Evolutionary conservation across 2,113 vertebrate species (phyloP), one percentile per base, ranked within the genome.

Genomic region (Lophotis ruficrista): DNA sequence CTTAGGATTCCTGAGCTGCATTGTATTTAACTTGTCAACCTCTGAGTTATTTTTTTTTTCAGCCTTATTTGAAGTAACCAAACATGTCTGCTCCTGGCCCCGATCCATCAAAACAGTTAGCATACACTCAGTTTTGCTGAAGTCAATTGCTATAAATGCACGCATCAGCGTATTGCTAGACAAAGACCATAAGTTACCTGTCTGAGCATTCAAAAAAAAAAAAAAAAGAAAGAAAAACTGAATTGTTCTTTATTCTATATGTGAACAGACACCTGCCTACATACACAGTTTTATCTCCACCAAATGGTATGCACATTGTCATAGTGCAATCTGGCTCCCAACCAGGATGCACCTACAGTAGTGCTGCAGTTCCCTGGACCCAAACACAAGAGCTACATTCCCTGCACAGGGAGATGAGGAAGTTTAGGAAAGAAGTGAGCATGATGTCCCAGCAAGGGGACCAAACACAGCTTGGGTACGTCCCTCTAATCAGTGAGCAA

Each of bases 101-200:
- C 6, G 5, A 87, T 93, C 76, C 72, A 91, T 31, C 4, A 4
- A 87, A 94, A 91, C 19, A 57, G 48, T 79, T 51, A 95, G 65
- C 16, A 62, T 50, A 68, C 17, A 47, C 37, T 72, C 33, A 38
- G 45, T 62, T 73, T 57, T 90, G 27, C 41, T 51, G 25, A 70
- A 93, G 85, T 77, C 79, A 56, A 43, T 58, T 68, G 77, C 77
- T 82, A 64, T 28, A 60, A 92, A 56, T 19, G 60, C 27, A 20
- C 18, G 19, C 47, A 83, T 73, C 83, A 73, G 85, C 25, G 2
- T 62, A 80, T 73, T 31, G 25, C 58, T 73, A 83, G 78, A 76
- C 87, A 86, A 95, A 94, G 77, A 89, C 75, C 85, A 12, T 85
- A 95, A 87, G 58, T 83, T 88, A 96, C 45, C 84, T 68, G 24